Evolutionary conservation across 1,140 invertebrate species (phyloP), one percentile per base, ranked within the genome.

Genomic region (Antheraea pernyi): DNA sequence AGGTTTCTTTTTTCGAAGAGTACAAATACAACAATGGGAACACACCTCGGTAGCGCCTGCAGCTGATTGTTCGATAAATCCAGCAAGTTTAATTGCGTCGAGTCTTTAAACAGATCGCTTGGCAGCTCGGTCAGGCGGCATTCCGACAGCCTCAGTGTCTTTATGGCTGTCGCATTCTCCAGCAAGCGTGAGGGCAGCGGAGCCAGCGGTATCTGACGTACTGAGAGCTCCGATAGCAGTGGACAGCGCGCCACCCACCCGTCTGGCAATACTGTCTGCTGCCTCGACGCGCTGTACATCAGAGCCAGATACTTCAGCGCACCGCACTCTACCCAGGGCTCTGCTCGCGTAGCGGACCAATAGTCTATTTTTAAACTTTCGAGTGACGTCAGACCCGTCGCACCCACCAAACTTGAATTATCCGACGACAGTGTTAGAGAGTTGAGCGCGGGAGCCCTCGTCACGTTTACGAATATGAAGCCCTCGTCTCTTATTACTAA

Each of bases 11-110:
- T 2, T 30, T 30, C 22, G 22, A 30, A 30, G 22, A 30, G 4
- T 30, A 30, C 4, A 30, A 30, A 30, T 30, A 30, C 4, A 4
- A 30, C 1, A 4, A 30, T 30, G 4, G 39, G 16, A 7, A 36
- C 62, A 64, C 64, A 79, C 79, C 64, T 68, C 9, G 79, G 72
- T 10, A 81, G 64, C 0, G 19, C 60, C 16, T 68, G 53, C 0
- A 81, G 72, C 16, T 46, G 39, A 53, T 79, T 81, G 19, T 22
- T 10, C n/a, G 79, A 81, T 0, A 81, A 58, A 16, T 81, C 74
- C 9, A 59, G n/a, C 8, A 19, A 59, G n/a, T 11, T 8, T 16
- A 59, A 22, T 10, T 42, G 7, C 11, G 11, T 11, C 7, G 7
- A 8, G 11, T 42, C 39, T 9, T 42, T 42, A 42, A 42, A 42